Conservation (phyloP, 2,797 vertebrate species). For the Choloepus didactylus region DNA sequence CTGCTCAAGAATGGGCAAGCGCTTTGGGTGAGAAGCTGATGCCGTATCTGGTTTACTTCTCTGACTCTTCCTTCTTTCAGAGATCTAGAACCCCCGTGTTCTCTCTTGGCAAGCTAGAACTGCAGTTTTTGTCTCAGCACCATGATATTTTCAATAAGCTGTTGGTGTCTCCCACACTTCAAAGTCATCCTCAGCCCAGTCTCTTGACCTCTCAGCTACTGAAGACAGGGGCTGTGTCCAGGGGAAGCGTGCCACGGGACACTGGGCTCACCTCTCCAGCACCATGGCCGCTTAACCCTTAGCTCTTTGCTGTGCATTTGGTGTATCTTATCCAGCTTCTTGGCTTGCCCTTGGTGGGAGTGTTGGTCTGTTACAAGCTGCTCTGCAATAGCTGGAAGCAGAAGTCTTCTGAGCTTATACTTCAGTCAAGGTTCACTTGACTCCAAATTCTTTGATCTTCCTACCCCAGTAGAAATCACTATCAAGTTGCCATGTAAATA, state of each 20-base stretch:
- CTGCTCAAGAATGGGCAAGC: neutral
- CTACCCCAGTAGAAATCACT: neutral
- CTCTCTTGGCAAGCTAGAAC: neutral
- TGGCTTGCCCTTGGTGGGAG: neutral
- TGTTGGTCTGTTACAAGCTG: neutral
- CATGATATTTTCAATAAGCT: neutral
- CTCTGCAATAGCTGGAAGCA: neutral
- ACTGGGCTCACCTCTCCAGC: neutral
- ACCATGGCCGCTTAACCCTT: accelerated
- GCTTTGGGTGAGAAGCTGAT: neutral
- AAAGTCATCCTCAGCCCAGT: neutral
- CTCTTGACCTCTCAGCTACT: too few relatives aligned
- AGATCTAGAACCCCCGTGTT: neutral
- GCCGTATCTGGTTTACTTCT: neutral
- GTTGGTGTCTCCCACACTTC: neutral
- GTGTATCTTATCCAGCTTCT: neutral
- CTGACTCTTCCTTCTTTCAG: neutral
- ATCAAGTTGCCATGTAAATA: slow-evolving; percentile 34
- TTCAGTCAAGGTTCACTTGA: slow-evolving; percentile 1
- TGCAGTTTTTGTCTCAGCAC: neutral
- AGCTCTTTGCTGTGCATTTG: neutral
- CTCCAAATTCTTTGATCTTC: slow-evolving; percentile 3
- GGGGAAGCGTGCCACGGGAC: neutral
- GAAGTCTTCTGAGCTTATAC: neutral
- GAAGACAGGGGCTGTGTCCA: too few relatives aligned